phyloP scores from a whole-genome alignment of 2,797 vertebrate species.

The Otolemur crassicaudatus region DNA sequence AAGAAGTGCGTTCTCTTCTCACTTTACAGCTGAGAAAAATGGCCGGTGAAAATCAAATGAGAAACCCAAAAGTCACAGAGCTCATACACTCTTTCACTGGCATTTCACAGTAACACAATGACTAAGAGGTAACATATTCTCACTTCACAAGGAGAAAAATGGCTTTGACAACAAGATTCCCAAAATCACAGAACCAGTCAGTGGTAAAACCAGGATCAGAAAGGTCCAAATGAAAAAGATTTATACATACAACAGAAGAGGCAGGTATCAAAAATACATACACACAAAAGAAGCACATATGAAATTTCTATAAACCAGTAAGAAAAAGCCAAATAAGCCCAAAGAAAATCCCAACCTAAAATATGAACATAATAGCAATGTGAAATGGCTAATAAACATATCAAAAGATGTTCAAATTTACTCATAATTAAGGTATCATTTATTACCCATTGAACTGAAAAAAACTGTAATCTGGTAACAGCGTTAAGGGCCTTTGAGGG shows the following conservation, averaged over 20 bases:
- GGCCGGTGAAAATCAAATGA: not conserved
- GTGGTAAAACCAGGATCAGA: constrained; percentile 39
- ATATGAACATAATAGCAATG: not conserved
- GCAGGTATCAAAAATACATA: not conserved
- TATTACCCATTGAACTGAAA: constrained; percentile 32
- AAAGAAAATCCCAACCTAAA: constrained; percentile 12
- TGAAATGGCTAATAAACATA: constrained; percentile 9
- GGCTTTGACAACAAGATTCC: not conserved
- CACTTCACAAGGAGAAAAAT: not conserved
- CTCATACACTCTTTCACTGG: not conserved
- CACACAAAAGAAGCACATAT: not conserved
- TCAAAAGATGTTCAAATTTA: constrained; percentile 36
- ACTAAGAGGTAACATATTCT: not conserved
- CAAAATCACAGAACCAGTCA: constrained; percentile 32
- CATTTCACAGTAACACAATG: constrained; percentile 15
- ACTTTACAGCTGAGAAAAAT: constrained; percentile 51
- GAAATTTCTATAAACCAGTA: constrained; percentile 5
- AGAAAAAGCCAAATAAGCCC: constrained; percentile 47
- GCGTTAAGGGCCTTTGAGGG: not conserved
- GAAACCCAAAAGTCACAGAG: not conserved
- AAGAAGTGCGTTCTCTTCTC: constrained; percentile 22
- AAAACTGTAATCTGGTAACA: constrained; percentile 39
- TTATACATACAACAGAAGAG: not conserved
- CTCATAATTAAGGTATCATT: constrained; percentile 27
- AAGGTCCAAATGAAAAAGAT: constrained; percentile 27